Percentiles rank a stretch among this genome's conserved stretches.
phyloP scores from a whole-genome alignment of 2,113 vertebrate genomes.

The Corapipo altera region DNA sequence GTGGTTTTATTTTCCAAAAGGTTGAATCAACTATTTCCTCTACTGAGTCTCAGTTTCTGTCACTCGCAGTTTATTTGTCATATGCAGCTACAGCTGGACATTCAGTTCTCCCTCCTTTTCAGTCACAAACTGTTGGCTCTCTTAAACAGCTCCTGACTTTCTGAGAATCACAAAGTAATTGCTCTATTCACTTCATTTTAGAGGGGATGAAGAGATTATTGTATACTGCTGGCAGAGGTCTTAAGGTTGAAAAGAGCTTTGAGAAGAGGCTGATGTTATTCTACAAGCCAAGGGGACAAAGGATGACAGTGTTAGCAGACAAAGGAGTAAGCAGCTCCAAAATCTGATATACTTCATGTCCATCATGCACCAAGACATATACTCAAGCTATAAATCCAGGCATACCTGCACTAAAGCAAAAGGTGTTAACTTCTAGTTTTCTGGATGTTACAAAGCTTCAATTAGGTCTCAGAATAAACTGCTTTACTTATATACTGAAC shows the following conservation, averaged over 20 bases:
- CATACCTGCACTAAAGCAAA: background rate
- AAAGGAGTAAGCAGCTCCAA: background rate
- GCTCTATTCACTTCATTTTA: background rate
- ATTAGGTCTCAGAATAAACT: background rate
- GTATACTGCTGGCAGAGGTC: background rate
- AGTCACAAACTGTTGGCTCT: background rate
- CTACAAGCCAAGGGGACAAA: background rate
- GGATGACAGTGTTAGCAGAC: background rate
- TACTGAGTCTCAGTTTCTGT: background rate
- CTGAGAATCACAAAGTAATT: background rate
- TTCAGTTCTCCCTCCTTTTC: background rate
- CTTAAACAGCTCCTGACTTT: background rate
- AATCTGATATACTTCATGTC: background rate
- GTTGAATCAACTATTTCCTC: background rate
- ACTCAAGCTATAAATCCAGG: background rate
- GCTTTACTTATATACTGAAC: slow-evolving; percentile 2
- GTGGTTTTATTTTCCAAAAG: background rate
- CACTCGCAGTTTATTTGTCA: background rate
- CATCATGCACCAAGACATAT: background rate
- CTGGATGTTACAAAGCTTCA: background rate
- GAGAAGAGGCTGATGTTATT: background rate
- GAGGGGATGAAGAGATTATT: background rate
- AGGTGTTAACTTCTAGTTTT: background rate
- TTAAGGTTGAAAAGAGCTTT: background rate
- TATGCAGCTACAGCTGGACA: background rate